Percentiles rank a stretch among this genome's conserved stretches.
Conservation (phyloP, 2,888 invertebrate species). For the Allolobophora icterica region DNA sequence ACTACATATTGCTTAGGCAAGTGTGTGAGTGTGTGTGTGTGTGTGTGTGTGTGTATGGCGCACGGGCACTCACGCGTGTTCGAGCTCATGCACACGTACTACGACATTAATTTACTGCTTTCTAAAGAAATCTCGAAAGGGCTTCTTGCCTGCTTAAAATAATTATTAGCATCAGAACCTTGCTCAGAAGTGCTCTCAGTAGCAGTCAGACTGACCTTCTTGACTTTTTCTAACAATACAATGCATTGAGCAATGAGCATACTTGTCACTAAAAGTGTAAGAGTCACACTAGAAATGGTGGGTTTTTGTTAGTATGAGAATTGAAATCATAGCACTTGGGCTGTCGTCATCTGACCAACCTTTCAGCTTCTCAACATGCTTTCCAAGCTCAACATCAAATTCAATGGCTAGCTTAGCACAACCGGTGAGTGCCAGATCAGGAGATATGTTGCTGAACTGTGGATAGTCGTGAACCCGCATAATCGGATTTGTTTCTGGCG, state of each 20-base stretch:
- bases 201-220: too few relatives aligned
- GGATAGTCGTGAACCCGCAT: slow-evolving; percentile 76
- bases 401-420: slow-evolving; percentile 82
- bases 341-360: neutral
- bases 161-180: too few relatives aligned
- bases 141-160: too few relatives aligned
- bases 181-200: too few relatives aligned
- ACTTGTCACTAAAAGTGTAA: neutral
- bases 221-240: too few relatives aligned
- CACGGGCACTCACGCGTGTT: too few relatives aligned
- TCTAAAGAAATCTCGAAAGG: too few relatives aligned
- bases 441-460: slow-evolving; percentile 80
- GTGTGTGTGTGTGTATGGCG: too few relatives aligned
- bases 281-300: neutral
- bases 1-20: too few relatives aligned
- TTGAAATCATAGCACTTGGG: neutral
- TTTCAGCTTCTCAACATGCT: slow-evolving; percentile 65
- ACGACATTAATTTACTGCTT: too few relatives aligned
- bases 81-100: too few relatives aligned
- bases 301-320: neutral
- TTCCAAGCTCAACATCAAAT: slow-evolving; percentile 80
- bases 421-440: slow-evolving; percentile 79
- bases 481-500: slow-evolving; percentile 77
- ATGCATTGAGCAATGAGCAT: neutral
- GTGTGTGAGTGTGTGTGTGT: too few relatives aligned